A percentile compares a stretch with the other conserved stretches of the same genome.
Evolutionary conservation across 2,113 vertebrate genomes (phyloP).

Genomic region (Camelus dromedarius): DNA sequence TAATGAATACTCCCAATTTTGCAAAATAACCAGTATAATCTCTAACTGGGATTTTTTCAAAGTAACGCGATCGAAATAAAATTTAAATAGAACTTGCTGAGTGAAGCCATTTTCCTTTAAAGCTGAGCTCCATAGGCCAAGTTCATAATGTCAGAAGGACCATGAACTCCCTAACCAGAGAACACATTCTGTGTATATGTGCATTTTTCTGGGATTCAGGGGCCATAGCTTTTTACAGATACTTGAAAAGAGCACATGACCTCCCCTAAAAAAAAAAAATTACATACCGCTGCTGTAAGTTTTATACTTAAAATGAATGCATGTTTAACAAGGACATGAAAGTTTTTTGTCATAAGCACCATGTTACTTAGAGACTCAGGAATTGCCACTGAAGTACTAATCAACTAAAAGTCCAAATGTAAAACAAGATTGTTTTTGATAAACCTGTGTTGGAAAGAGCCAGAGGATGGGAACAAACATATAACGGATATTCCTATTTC

Average conservation of each 20-base stretch:
- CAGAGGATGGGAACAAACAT: not conserved
- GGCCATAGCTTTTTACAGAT: not conserved
- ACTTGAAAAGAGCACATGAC: not conserved
- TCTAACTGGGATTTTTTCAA: constrained; percentile 30
- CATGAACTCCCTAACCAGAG: constrained; percentile 1
- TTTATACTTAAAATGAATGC: not conserved
- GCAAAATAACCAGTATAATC: constrained; percentile 36
- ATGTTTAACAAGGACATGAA: constrained; percentile 12
- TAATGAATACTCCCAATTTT: constrained; percentile 12
- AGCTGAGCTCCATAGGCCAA: not conserved
- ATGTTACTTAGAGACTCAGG: not conserved
- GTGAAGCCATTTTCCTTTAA: constrained; percentile 40
- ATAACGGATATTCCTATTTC: not conserved
- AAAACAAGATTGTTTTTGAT: not conserved
- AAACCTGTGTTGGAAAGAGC: constrained; percentile 5
- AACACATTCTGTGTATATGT: not conserved
- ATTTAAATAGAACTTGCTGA: constrained; percentile 30
- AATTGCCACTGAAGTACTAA: not conserved
- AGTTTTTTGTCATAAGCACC: constrained; percentile 5
- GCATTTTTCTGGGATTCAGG: not conserved
- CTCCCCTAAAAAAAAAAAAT: not conserved
- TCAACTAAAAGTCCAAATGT: constrained; percentile 49
- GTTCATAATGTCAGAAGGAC: not conserved
- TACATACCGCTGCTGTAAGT: not conserved
- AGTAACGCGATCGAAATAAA: constrained; percentile 39